Percentiles rank a stretch among this genome's conserved stretches.
These are phyloP conservation scores for Tetheella fluctuosa DNA, from an alignment of 2,888 invertebrate genomes.

Conservation along the genomic window DNA sequence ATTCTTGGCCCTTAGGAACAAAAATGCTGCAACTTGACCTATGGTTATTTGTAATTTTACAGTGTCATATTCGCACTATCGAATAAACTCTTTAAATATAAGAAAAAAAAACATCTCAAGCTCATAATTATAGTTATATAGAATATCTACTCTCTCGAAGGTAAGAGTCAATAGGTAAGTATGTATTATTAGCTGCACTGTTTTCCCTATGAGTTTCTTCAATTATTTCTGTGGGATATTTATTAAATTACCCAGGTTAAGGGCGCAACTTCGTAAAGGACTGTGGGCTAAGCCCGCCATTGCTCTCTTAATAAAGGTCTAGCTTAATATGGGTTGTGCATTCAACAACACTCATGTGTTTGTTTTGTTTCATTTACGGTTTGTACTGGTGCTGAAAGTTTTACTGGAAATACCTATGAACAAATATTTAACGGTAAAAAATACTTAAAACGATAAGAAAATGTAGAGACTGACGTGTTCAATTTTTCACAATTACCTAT, in stretches of 20 bases:
- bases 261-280: constrained; percentile 57
- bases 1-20: no score
- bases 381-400: background rate
- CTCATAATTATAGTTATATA: no score
- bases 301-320: constrained; percentile 64
- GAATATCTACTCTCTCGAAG: background rate
- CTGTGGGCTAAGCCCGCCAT: constrained; percentile 61
- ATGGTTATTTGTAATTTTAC: no score
- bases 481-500: no score
- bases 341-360: constrained; percentile 43
- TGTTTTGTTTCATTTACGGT: constrained; percentile 25
- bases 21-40: no score
- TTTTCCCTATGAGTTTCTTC: constrained; percentile 62
- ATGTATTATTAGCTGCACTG: constrained; percentile 34
- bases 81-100: no score
- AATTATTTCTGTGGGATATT: constrained; percentile 70
- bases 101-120: no score
- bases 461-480: background rate
- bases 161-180: no score
- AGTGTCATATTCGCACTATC: no score
- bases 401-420: background rate
- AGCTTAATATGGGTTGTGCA: constrained; percentile 55
- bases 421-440: background rate
- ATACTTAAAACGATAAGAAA: background rate
- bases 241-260: constrained; percentile 75